phyloP scores from a whole-genome alignment of 1,140 invertebrate species.

The Drosophila pseudoananassae region DNA sequence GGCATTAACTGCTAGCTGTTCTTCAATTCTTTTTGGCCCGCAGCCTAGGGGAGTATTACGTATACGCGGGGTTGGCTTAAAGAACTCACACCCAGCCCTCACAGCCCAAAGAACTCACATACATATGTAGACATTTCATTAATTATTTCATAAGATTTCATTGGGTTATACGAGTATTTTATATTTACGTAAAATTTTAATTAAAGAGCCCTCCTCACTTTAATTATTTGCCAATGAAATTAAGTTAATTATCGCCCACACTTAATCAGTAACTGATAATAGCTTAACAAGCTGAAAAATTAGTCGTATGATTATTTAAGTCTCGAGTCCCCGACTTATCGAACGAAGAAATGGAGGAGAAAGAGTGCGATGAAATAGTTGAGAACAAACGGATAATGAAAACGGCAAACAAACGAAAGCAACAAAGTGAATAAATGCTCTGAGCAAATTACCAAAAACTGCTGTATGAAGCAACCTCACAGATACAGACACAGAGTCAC shows the following conservation, averaged over 20 bases:
- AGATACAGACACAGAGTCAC: neutral
- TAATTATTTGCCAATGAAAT: neutral
- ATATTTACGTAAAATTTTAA: constrained; percentile 2
- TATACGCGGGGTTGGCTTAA: constrained; percentile 27
- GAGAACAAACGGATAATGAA: constrained; percentile 28
- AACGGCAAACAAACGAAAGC: constrained; percentile 31
- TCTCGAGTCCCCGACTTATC: neutral
- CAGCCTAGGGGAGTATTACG: constrained; percentile 22
- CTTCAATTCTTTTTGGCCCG: constrained; percentile 41
- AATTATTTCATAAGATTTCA: no score
- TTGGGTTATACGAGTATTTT: neutral
- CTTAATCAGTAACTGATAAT: constrained; percentile 18
- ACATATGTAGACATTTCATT: no score
- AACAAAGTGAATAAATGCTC: constrained; percentile 31
- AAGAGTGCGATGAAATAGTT: constrained; percentile 14
- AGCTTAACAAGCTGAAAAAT: neutral
- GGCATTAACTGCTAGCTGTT: constrained; percentile 61
- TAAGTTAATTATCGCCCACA: constrained; percentile 1
- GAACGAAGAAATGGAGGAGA: neutral
- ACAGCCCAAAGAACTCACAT: no score
- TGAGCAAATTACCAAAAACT: constrained; percentile 35
- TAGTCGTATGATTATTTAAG: constrained; percentile 1
- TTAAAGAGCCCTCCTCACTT: neutral
- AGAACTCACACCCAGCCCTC: constrained; percentile 7
- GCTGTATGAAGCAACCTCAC: constrained; percentile 1